Evolutionary conservation across 2,797 vertebrate genomes (phyloP).

Genomic region (Eutrigla gurnardus): DNA sequence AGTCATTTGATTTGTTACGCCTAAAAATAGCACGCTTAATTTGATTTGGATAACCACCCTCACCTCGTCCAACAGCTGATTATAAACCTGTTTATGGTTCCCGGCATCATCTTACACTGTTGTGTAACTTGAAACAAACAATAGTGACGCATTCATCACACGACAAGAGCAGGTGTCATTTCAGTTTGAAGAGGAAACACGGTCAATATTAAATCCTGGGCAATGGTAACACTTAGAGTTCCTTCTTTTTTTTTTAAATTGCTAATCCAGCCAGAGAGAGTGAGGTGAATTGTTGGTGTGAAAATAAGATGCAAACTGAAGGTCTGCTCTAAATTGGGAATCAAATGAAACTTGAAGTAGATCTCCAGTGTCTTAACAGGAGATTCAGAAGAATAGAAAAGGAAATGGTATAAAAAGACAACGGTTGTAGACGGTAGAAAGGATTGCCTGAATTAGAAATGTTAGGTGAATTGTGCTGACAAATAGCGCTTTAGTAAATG

Average conservation of each 20-base stretch:
- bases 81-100: constrained; percentile 8
- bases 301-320: background rate
- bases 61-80: background rate
- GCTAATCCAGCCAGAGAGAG: background rate
- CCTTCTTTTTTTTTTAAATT: background rate
- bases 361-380: background rate
- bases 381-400: background rate
- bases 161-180: background rate
- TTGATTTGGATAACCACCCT: background rate
- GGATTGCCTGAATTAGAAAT: background rate
- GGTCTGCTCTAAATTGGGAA: background rate
- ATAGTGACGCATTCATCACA: background rate
- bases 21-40: background rate
- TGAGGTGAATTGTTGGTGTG: background rate
- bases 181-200: background rate
- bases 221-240: background rate
- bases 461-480: background rate
- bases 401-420: background rate
- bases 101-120: background rate
- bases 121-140: constrained; percentile 30
- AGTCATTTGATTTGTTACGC: constrained; percentile 11
- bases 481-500: background rate
- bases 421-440: background rate
- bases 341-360: background rate
- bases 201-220: background rate